Base-by-base conservation (phyloP, 53 echinoderm and acorn worm genomes). In the Arbacia lixula region DNA sequence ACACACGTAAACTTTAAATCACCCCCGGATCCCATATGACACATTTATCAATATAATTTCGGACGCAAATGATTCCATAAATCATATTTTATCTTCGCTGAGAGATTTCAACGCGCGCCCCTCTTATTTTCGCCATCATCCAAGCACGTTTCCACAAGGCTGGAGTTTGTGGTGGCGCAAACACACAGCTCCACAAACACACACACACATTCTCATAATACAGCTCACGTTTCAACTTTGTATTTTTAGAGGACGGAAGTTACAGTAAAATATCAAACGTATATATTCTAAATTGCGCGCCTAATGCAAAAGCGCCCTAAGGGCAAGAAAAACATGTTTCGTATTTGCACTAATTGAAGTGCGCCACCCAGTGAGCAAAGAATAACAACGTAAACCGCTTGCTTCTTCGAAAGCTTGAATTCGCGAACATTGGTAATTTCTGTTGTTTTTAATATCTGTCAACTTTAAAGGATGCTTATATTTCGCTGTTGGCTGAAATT, bases 1-100 rank as follows among this genome's bases (percentile, higher is more conserved):
- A 40, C 82, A 81, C 82, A 81, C 82, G 82, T 81, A 30, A 81
- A 81, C 82, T 81, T 34, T 81, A 81, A 81, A 81, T 81, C 82
- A 81, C 62, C 82, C 64, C 21, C 17, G 41, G 26, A 74, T 81
- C 82, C 82, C 82, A 19, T 63, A 81, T 63, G 82, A 81, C 82
- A 81, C 82, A 81, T 81, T 81, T 81, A 81, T 81, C 82, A 81
- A 81, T 81, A 81, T 81, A 81, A 81, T 81, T 62, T 53, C 82
- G 57, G 43, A 21, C 32, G 63, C 82, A 81, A 81, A 81, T 81
- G 82, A 81, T 81, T 81, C 82, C 39, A 81, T 81, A 81, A 81
- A 81, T 81, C 82, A 81, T 81, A 63, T 81, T 63, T 81, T 81
- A 81, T 81, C 64, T 81, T 17, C 82, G 62, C 64, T 81, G 63